These are phyloP conservation scores for Drosophila kepulauana DNA, from an alignment of 1,140 invertebrate genomes.

Conservation along the genomic window DNA sequence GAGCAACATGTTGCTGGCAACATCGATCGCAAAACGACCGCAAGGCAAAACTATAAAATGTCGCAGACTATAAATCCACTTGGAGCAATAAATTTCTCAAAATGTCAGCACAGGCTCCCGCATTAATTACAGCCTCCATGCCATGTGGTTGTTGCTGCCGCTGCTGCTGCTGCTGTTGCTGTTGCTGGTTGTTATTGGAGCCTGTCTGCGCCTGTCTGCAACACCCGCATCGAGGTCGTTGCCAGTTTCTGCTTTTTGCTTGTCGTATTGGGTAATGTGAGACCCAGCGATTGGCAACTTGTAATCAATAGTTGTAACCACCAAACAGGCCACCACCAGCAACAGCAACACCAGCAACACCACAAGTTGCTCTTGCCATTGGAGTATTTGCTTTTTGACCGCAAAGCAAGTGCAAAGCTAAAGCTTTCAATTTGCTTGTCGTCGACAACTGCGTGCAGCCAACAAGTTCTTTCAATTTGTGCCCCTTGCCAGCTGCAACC, in stretches of 20 bases:
- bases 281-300: conserved; percentile 65
- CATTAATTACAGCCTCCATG: conserved; percentile 81
- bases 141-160: conserved; percentile 41
- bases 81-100: conserved; percentile 82
- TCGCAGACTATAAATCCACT: conserved; percentile 84
- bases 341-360: conserved; percentile 44
- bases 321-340: conserved; percentile 36
- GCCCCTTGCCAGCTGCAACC: conserved; percentile 39
- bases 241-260: conserved; percentile 17
- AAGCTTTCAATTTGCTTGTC: conserved; percentile 80
- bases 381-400: conserved; percentile 61
- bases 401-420: conserved; percentile 80
- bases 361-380: conserved; percentile 24
- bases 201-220: conserved; percentile 64
- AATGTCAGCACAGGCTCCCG: conserved; percentile 83
- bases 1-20: conserved; percentile 49
- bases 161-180: conserved; percentile 11
- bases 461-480: conserved; percentile 83
- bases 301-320: conserved; percentile 83
- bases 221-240: conserved; percentile 68
- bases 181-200: conserved; percentile 48
- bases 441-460: conserved; percentile 57
- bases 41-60: conserved; percentile 81
- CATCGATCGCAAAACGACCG: conserved; percentile 51
- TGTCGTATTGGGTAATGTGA: conserved; percentile 69